These are phyloP conservation scores for Hippolais icterina DNA, from an alignment of 2,113 vertebrate species.

Conservation along the genomic window DNA sequence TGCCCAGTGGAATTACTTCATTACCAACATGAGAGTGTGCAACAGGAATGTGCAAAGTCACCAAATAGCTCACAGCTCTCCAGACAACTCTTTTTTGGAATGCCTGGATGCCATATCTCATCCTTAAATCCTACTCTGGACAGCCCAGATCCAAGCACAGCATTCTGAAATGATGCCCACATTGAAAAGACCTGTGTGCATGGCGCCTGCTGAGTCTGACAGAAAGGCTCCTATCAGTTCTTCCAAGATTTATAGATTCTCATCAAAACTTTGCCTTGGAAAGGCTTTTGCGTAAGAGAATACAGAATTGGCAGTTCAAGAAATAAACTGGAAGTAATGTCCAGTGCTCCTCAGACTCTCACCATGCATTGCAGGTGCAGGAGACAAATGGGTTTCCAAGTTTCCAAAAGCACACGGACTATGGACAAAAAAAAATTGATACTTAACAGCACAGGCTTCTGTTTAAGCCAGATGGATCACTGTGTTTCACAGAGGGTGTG, in stretches of 20 bases:
- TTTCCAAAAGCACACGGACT: neutral
- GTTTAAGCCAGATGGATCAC: neutral
- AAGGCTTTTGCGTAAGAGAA: neutral
- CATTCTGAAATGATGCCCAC: neutral
- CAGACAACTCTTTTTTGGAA: neutral
- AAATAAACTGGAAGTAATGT: neutral
- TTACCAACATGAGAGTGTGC: neutral
- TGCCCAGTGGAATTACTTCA: neutral
- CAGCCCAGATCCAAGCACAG: neutral
- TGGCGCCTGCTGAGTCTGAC: neutral
- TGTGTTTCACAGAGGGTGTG: neutral
- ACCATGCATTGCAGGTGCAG: neutral
- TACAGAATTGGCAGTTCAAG: neutral
- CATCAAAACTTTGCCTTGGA: neutral
- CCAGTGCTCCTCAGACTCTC: neutral
- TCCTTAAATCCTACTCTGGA: neutral
- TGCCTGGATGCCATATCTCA: neutral
- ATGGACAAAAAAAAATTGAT: neutral
- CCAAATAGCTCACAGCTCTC: neutral
- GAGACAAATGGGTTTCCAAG: neutral
- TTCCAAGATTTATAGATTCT: neutral
- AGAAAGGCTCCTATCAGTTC: neutral
- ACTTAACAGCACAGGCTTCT: neutral
- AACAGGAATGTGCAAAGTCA: neutral
- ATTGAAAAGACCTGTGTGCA: neutral